Evolutionary conservation across 2,113 vertebrate genomes (phyloP).

Genomic region (Edolisoma coerulescens): DNA sequence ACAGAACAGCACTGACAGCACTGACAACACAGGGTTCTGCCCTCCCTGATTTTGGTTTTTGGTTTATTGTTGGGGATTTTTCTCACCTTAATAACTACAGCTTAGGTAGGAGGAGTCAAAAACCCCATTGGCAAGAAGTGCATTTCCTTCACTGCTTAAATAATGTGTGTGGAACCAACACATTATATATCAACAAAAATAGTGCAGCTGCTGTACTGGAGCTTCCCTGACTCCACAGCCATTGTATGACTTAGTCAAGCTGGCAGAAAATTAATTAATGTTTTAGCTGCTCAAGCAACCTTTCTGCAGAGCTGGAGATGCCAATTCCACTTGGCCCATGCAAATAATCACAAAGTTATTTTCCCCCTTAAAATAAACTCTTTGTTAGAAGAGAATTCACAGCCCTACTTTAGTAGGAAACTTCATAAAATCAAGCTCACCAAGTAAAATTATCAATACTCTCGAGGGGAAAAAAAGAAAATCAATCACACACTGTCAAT

Average conservation of each 20-base stretch:
- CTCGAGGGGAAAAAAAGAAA: neutral
- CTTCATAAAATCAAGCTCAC: neutral
- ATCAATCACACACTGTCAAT: neutral
- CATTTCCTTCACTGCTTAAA: neutral
- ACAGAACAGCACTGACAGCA: neutral
- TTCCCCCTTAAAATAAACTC: neutral
- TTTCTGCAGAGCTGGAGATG: neutral
- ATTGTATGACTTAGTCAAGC: neutral
- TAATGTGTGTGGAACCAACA: neutral
- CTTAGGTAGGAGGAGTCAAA: neutral
- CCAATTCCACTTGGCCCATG: neutral
- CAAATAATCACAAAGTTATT: neutral
- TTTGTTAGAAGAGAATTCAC: neutral
- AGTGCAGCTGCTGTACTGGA: neutral
- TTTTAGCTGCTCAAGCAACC: neutral
- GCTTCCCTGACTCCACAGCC: neutral
- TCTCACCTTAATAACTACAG: neutral
- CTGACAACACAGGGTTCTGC: neutral
- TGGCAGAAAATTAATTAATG: neutral
- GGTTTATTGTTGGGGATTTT: no score
- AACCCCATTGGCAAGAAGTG: neutral
- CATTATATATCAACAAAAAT: neutral
- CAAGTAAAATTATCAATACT: neutral
- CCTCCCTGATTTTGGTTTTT: neutral
- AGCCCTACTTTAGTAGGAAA: neutral